Conservation (phyloP, 2,797 vertebrate genomes). For the Octomys mimax region DNA sequence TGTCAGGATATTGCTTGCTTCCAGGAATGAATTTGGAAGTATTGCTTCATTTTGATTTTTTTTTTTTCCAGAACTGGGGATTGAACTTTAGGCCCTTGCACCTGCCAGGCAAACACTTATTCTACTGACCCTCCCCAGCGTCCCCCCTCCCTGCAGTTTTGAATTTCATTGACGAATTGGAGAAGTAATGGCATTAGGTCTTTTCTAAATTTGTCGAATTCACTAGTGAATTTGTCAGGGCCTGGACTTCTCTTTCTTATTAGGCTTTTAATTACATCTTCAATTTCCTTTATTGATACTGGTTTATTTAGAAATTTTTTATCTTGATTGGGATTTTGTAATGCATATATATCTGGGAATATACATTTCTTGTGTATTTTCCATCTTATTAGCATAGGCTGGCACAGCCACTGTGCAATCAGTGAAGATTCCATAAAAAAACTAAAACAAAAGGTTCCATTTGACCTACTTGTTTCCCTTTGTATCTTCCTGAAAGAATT, state of each 20-base stretch:
- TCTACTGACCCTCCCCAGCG: too few species aligned
- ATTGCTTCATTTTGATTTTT: background rate
- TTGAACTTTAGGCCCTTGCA: too few species aligned
- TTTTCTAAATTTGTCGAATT: background rate
- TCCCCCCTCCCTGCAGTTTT: too few species aligned
- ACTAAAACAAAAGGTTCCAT: background rate
- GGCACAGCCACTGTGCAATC: background rate
- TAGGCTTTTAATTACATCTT: background rate
- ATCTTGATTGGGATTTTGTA: background rate
- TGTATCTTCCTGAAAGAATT: background rate
- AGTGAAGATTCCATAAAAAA: background rate
- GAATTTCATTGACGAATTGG: background rate
- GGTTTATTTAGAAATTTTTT: background rate
- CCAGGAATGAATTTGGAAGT: background rate
- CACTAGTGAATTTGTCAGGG: background rate
- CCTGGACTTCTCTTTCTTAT: background rate
- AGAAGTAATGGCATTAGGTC: background rate
- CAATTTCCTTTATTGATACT: background rate
- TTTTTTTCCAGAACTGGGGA: too few species aligned
- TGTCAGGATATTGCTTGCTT: background rate
- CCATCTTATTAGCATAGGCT: background rate
- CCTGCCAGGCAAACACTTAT: too few species aligned
- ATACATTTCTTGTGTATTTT: background rate
- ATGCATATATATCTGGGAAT: background rate
- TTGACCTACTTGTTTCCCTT: background rate